A percentile compares a stretch with the other conserved stretches of the same genome.
Conservation (phyloP, 2,888 invertebrate species). For the Philonicus albiceps region DNA sequence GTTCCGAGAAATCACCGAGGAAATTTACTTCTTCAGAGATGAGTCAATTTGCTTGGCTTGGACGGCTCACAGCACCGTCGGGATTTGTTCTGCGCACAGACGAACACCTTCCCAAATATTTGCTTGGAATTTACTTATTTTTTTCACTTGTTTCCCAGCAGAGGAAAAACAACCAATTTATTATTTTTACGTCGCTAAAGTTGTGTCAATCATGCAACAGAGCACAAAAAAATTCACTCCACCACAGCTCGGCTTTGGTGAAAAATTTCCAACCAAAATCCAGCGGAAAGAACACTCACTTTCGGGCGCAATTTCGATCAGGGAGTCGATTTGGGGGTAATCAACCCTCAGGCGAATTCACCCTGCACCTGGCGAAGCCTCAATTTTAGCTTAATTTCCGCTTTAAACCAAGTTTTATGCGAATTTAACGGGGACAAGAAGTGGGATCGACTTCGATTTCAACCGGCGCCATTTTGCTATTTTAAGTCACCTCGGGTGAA, state of each 20-base stretch:
- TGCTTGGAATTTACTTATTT: background rate
- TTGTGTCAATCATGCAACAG: background rate
- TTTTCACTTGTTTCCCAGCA: background rate
- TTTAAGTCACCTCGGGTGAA: conserved; percentile 18
- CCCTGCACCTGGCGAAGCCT: background rate
- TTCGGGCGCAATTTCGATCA: background rate
- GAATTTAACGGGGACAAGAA: conserved; percentile 8
- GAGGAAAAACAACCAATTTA: background rate
- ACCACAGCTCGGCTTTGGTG: background rate
- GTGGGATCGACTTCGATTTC: conserved; percentile 26
- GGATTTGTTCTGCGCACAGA: background rate
- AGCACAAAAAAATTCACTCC: background rate
- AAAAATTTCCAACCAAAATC: background rate
- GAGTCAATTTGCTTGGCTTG: background rate
- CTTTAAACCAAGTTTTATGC: background rate
- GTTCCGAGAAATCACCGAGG: background rate
- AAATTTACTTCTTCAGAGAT: background rate
- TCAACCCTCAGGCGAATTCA: background rate
- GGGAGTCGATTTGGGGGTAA: background rate
- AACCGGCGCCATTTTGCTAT: conserved; percentile 47
- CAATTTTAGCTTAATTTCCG: conserved; percentile 1
- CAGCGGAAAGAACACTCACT: background rate
- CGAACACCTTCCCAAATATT: background rate
- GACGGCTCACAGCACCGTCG: background rate
- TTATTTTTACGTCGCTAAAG: background rate